Base-by-base conservation (phyloP, 2,888 invertebrate genomes). In the Apamea epomidion region DNA sequence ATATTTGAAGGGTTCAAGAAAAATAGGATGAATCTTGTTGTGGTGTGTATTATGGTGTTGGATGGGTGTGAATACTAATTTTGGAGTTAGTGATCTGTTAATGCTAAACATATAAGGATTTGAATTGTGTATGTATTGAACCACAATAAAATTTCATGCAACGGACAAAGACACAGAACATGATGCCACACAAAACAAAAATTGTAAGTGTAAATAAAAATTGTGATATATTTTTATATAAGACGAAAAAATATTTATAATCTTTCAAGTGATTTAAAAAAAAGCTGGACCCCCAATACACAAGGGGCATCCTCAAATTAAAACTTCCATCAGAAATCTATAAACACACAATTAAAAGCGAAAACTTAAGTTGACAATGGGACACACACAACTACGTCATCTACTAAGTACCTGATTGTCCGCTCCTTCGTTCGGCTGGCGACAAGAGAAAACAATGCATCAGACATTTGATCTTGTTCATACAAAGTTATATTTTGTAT, bases 391-490 rank as follows among this genome's bases (percentile, higher is more conserved):
- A 85, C 84, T 89, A 91, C 86, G 74, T 83, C 83, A 88, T 89
- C 80, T 87, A 84, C 91, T 95, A 81, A 82, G 90, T 90, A 97
- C 97, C 97, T 97, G 96, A 95, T 96, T 96, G 91, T 96, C 96
- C 90, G 96, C 94, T 95, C 96, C 96, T 95, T 95, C 94, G 95
- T 96, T 95, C 87, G 95, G 96, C 97, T 97, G 95, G 91, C 93
- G 95, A 95, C 94, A 96, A 96, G 92, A 95, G 93, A 96, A 95
- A 95, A 95, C 91, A 93, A 92, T 91, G 87, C 85, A 87, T 91
- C 84, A 90, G 90, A 88, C 79, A 90, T 85, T 85, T 86, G 84
- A 87, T 90, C 87, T 87, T 81, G 69, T 90, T 92, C 90, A 92
- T 88, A 92, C 78, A 91, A 77, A 85, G 80, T 87, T 88, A 90